Conservation (phyloP, 2,113 vertebrate genomes). For the Petrocephalus microphthalmus region DNA sequence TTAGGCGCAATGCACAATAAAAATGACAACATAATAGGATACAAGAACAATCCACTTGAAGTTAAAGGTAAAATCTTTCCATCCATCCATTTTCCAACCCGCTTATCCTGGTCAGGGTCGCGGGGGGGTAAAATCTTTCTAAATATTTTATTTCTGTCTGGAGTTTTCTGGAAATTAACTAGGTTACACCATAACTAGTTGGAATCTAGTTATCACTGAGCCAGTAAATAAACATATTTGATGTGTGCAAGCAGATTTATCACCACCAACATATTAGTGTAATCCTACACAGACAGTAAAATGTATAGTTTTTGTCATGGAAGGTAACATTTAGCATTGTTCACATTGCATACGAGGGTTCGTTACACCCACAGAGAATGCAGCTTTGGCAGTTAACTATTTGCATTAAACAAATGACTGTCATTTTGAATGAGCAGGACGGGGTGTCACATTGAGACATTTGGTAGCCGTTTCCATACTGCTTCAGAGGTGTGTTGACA, state of each 20-base stretch:
- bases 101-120: no score
- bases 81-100: no score
- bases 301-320: neutral
- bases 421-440: neutral
- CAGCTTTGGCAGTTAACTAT: neutral
- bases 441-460: neutral
- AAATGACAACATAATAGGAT: neutral
- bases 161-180: neutral
- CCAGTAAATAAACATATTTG: neutral
- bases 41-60: neutral
- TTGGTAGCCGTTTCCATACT: neutral
- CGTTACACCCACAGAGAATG: neutral
- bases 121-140: no score
- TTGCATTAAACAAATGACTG: constrained; percentile 2
- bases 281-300: neutral
- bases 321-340: neutral
- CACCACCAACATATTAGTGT: neutral
- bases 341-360: neutral
- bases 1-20: neutral
- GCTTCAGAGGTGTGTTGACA: neutral
- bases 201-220: neutral
- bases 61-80: neutral
- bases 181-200: neutral
- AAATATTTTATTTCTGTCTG: neutral
- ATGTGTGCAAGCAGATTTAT: neutral